Evolutionary conservation across 2,888 invertebrate genomes (phyloP), one percentile per base, ranked within the genome.

Genomic region (Clepsis dumicolana): DNA sequence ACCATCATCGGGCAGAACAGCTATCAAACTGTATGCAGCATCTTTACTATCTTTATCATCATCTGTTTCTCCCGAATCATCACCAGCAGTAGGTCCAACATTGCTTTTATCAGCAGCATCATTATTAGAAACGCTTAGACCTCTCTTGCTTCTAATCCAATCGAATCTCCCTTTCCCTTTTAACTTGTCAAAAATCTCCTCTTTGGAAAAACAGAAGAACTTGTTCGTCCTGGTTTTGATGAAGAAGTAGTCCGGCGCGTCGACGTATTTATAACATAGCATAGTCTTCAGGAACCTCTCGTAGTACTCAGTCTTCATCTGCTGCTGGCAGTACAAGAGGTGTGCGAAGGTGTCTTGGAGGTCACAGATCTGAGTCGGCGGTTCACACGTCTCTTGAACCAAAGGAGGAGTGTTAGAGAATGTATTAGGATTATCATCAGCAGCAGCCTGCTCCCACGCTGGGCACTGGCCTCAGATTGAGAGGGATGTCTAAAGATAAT

Each of bases 321-420:
- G 64, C 0, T 62, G 65, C n/a, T 79, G 75, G 0, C 75, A 57
- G 0, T 71, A 66, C 5, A 74, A 18, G 12, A 86, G 70, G 50
- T 81, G 76, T 2, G 77, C 68, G 54, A 73, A 71, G 0, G 87
- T 87, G 4, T 81, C 80, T 61, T 78, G 71, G 25, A 88, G 72
- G 72, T 88, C 84, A 66, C 88, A 89, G 2, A 87, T 61, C 50
- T 73, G 66, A 60, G 24, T 52, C 48, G 77, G 53, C 21, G 72
- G 14, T 48, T 83, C 80, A 78, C 75, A 72, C 74, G 79, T 80
- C 88, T 90, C 89, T 90, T 89, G 88, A 87, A 87, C 81, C 80
- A 81, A 87, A 87, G 71, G 75, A 68, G 48, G 8, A 18, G 67
- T 70, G 73, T 77, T 78, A 75, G 38, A 65, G 29, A 50, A 7